Evolutionary conservation across 2,113 vertebrate species (phyloP).

Genomic region (Rhinolophus ferrumequinum): DNA sequence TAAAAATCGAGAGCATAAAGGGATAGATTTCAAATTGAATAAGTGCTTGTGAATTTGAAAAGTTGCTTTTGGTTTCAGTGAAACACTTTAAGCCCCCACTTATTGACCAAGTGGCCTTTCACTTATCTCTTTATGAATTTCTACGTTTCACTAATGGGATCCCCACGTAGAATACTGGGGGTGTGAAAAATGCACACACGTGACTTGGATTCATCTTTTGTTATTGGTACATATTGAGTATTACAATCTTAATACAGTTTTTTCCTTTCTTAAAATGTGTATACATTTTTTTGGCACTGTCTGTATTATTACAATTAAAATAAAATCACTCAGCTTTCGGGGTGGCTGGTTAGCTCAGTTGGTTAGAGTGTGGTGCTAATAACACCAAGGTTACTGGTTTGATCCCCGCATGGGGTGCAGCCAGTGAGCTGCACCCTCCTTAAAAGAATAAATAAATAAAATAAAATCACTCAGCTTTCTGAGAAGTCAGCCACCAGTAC

Average conservation of each 20-base stretch:
- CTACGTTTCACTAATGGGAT: not conserved
- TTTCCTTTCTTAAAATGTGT: no score
- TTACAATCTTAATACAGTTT: no score
- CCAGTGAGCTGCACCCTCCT: no score
- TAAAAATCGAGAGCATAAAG: not conserved
- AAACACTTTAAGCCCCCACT: no score
- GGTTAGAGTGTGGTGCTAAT: no score
- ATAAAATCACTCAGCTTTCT: not conserved
- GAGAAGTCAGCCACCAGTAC: not conserved
- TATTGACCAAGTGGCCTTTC: not conserved
- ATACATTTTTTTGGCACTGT: not conserved
- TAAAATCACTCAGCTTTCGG: not conserved
- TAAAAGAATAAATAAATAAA: not conserved
- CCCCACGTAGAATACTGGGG: no score
- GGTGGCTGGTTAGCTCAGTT: no score
- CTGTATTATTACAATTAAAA: not conserved
- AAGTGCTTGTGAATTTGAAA: not conserved
- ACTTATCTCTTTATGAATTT: not conserved
- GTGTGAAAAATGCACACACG: no score
- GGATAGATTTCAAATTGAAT: not conserved
- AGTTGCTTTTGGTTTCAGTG: not conserved
- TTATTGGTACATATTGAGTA: no score
- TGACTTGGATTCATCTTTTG: no score
- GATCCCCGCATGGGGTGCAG: no score
- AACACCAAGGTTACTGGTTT: no score